Evolutionary conservation across 1,140 invertebrate genomes (phyloP), one percentile per base, ranked within the genome.

Genomic region (Aphaenogaster rudis): DNA sequence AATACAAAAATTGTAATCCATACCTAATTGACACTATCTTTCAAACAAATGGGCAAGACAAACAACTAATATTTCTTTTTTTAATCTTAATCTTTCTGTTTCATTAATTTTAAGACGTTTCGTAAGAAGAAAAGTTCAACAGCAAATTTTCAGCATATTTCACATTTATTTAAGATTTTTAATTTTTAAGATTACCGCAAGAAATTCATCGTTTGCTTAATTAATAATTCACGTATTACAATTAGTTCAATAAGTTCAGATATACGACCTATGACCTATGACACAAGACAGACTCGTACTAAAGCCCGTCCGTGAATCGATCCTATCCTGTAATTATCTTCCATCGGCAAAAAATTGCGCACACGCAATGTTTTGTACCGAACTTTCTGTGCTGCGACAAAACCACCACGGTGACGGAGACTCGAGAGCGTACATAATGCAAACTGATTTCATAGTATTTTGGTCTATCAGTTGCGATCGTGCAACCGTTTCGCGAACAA

Each of bases 391-490:
- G 11, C 67, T 17, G 7, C n/a, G n/a, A 36, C 7, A 45, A 9
- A 71, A 69, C 7, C 3, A 67, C 8, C 9, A 11, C n/a, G 45
- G 0, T 17, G 15, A 17, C 15, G 4, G n/a, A 39, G 5, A 63
- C 39, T 21, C 28, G 17, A 50, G 1, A 17, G 39, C n/a, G 21
- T 74, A 17, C 42, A 17, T 84, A 74, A 84, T 84, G 42, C 13
- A 84, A 69, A 13, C 4, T 9, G 3, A 3, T n/a, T 81, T 45
- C n/a, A 11, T n/a, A 8, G 11, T 36, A 52, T 2, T 71, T 59
- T 45, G 39, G 17, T 82, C 66, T 33, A 21, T 76, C 69, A 61
- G 39, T 76, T 50, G 57, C 15, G 1, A 50, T 76, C n/a, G 39
- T 11, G 39, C 52, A 0, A 36, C 1, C 11, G 4, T 9, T 36